Base-by-base conservation (phyloP, 1,140 invertebrate genomes). In the Drosophila rhopaloa region DNA sequence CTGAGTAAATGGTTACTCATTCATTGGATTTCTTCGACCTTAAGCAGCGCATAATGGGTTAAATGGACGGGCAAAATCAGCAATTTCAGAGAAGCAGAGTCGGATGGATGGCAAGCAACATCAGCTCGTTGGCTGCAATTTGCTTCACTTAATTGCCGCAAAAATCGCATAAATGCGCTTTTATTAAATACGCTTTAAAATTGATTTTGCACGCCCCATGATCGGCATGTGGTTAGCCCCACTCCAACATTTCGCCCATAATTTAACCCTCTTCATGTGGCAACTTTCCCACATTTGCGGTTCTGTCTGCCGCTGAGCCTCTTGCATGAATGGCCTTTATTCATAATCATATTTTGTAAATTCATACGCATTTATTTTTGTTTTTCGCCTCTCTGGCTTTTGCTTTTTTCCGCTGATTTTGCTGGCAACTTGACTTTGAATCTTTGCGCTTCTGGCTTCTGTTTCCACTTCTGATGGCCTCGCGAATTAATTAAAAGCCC, bases 151-250 rank as follows among this genome's bases (percentile, higher is more conserved):
- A 89, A 89, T 81, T 89, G 80, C 84, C 77, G 76, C 80, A 72
- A 74, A 89, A 78, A 77, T 44, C 51, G 65, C 63, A 80, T 83
- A 83, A 82, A 89, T 80, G 84, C 73, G 63, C 51, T 84, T 84
- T 90, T 89, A 89, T 89, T 89, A 68, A 89, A 89, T 84, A 75
- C 77, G 46, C 84, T 89, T 89, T 80, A 71, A 89, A 89, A 89
- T 89, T 84, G 80, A 89, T 89, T 89, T 78, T 78, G 54, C 66
- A 60, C 68, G 56, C 56, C 54, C 51, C 47, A 76, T 63, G 37
- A 75, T 73, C 79, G 66, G 68, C 82, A 77, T 86, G 79, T 73
- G 83, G 83, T 88, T 83, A 48, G 46, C 51, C 66, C 48, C 76
- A 51, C 32, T 11, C 19, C 70, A 59, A 46, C 53, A 40, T 44